Base-by-base conservation (phyloP, 2,888 invertebrate species). In the Lycia hirtaria region DNA sequence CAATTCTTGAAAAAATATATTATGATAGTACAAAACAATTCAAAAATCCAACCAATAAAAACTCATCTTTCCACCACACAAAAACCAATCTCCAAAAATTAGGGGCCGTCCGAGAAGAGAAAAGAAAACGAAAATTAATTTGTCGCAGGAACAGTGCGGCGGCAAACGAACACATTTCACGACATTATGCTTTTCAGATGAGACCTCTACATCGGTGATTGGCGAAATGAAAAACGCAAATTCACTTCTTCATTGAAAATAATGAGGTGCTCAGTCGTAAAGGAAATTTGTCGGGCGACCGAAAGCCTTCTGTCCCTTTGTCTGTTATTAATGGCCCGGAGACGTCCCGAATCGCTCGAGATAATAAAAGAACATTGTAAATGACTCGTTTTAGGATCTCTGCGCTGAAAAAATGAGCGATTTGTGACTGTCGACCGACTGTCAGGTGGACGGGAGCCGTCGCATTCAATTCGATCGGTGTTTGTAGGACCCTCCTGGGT, bases 291-390 rank as follows among this genome's bases (percentile, higher is more conserved):
- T 78, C 76, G 72, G 68, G 63, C 65, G 64, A 68, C 67, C 71
- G 71, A 75, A 73, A 75, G 72, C 75, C 73, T 75, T 73, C 72
- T 69, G 75, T 69, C 71, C 66, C 70, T 67, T 77, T 68, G 62
- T 67, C 70, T 66, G 74, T 79, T 82, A 83, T 83, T 80, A 83
- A 85, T 82, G 78, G 71, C 56, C 30, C 43, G 26, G 61, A 68
- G 72, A 73, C 72, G 72, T 69, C 71, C 64, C 68, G 65, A 65
- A 71, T 71, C 71, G 65, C 72, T 75, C 66, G 60, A 70, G 73
- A 80, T 81, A 76, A 75, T 81, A 81, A 80, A 81, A 76, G 72
- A 71, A 78, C 74, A 75, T 78, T 76, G 73, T 76, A 74, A 80
- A 81, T 74, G 71, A 76, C 71, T 73, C 72, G 69, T 77, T 74